Base-by-base conservation (phyloP, 2,113 vertebrate species). In the Catharus bicknelli region DNA sequence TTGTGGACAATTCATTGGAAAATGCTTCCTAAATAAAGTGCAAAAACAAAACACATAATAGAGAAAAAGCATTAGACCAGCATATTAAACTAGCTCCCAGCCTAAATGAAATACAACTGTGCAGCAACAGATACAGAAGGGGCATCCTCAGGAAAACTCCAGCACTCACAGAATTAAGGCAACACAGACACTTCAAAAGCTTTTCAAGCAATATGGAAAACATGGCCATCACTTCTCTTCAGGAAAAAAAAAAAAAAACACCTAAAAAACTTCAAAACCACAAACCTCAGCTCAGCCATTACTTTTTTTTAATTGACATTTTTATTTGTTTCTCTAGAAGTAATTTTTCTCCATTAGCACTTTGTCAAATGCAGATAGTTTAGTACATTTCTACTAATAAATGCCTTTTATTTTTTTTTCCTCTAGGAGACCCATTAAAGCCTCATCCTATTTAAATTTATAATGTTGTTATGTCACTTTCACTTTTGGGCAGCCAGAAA, bases 231-330 rank as follows among this genome's bases (percentile, higher is more conserved):
- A 50, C 13, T 83, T 76, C 7, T 64, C 42, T 47, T 74, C 38
- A 73, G 16, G 40, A 14, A 13, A 40, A 54, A 4, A 42, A 27
- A 14, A 13, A 32, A 32, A 18, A 38, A 38, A 38, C 38, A 38
- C 38, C 19, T 13, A 8, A 36, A 59, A 30, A 19, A 22, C 12
- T 29, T 40, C n/a, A 20, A 11, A 17, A 36, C 22, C 34, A 66
- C 30, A 79, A 34, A 26, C 40, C 59, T 78, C 55, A 80, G 48
- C 25, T 81, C 19, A 10, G 13, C 22, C 57, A 93, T 92, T 92
- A 43, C 14, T 87, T 93, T 64, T 79, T 93, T 89, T 86, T 86
- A 96, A 92, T 78, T 92, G 84, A 66, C 89, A 73, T 80, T 89
- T 95, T 87, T 51, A 77, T 85, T 81, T 93, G 66, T 90, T 93